phyloP scores from a whole-genome alignment of 2,888 invertebrate species.

The Leucophenga maculata region DNA sequence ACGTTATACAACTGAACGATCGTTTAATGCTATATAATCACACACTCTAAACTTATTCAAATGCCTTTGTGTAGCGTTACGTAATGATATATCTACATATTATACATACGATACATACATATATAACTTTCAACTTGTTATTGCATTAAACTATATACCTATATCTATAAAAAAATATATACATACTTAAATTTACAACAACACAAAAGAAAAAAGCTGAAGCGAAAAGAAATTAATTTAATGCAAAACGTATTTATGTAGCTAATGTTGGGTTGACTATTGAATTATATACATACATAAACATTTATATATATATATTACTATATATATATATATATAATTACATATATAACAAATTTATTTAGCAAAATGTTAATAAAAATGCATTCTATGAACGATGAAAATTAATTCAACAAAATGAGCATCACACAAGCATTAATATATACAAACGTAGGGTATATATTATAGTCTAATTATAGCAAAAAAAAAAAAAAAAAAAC shows the following conservation, averaged over 20 bases:
- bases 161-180: neutral
- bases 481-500: slow-evolving; percentile 10
- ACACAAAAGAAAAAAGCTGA: neutral
- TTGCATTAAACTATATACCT: slow-evolving; percentile 43
- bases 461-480: slow-evolving; percentile 8
- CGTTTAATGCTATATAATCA: neutral
- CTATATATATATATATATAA: slow-evolving; percentile 39
- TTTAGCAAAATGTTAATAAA: slow-evolving; percentile 51
- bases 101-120: neutral
- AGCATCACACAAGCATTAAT: slow-evolving; percentile 7
- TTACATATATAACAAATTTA: slow-evolving; percentile 40
- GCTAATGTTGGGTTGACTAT: slow-evolving; percentile 60
- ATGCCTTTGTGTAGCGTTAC: slow-evolving; percentile 15
- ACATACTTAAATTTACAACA: neutral
- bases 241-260: slow-evolving; percentile 51
- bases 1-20: slow-evolving; percentile 5
- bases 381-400: slow-evolving; percentile 11
- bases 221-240: slow-evolving; percentile 1
- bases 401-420: neutral
- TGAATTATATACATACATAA: slow-evolving; percentile 37
- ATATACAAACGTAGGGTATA: neutral
- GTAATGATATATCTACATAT: slow-evolving; percentile 23
- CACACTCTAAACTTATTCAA: slow-evolving; percentile 6
- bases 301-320: slow-evolving; percentile 29
- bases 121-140: slow-evolving; percentile 58